phyloP scores from a whole-genome alignment of 2,113 vertebrate genomes.

The Hucho hucho region DNA sequence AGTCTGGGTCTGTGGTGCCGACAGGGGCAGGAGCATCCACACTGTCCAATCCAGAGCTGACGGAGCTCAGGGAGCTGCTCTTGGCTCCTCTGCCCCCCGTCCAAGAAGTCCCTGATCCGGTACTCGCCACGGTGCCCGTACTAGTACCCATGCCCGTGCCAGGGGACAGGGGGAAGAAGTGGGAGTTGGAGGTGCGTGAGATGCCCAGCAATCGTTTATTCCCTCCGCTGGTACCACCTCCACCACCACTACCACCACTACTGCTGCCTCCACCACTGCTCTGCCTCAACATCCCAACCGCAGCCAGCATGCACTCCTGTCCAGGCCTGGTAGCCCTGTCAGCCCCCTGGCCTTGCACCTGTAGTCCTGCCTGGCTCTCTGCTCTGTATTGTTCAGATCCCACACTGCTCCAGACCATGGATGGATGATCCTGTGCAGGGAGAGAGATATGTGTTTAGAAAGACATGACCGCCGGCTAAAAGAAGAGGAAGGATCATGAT shows the following conservation, averaged over 20 bases:
- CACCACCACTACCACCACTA: constrained; percentile 34
- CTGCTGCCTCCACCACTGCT: constrained; percentile 44
- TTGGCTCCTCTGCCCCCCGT: constrained; percentile 77
- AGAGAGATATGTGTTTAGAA: not conserved
- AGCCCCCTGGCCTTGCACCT: constrained; percentile 33
- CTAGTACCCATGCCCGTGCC: constrained; percentile 63
- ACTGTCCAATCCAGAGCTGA: constrained; percentile 70
- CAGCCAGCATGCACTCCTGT: constrained; percentile 57
- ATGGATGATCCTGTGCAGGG: constrained; percentile 7
- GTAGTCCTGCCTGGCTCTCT: constrained; percentile 19
- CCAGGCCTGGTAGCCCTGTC: constrained; percentile 53
- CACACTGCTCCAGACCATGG: constrained; percentile 14
- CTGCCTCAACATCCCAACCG: constrained; percentile 63
- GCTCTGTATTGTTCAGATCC: constrained; percentile 27
- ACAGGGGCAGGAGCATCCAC: constrained; percentile 64
- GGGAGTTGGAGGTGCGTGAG: constrained; percentile 80
- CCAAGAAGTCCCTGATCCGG: constrained; percentile 40
- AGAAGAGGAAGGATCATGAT: too few relatives aligned
- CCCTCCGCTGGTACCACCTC: constrained; percentile 74
- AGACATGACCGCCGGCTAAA: not conserved
- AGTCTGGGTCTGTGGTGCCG: constrained; percentile 81
- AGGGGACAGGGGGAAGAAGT: constrained; percentile 71
- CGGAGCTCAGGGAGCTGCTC: constrained; percentile 74
- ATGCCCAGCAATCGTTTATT: constrained; percentile 84
- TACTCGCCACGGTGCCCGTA: constrained; percentile 61